phyloP scores from a whole-genome alignment of 2,797 vertebrate species.

The Ciconia nigra region DNA sequence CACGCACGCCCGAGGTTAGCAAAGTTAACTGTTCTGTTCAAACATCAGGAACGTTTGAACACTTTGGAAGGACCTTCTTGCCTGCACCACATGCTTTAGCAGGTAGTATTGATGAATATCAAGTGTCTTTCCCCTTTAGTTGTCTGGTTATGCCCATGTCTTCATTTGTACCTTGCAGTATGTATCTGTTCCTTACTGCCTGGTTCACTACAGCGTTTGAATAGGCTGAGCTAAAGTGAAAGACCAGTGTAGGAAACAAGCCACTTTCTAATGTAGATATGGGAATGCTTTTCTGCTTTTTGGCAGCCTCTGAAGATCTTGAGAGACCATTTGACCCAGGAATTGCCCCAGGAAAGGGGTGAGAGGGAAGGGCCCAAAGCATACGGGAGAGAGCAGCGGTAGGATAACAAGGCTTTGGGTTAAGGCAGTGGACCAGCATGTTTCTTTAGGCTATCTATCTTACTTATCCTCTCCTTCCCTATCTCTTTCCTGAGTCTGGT shows the following conservation, averaged over 20 bases:
- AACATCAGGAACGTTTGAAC: neutral
- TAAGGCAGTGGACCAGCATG: neutral
- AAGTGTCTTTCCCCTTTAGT: neutral
- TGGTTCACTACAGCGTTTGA: neutral
- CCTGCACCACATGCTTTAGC: fast-evolving
- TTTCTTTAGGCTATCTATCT: neutral
- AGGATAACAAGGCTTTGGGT: neutral
- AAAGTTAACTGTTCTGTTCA: neutral
- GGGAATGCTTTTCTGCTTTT: neutral
- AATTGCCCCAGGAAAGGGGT: neutral
- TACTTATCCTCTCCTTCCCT: neutral
- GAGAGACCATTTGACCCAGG: neutral
- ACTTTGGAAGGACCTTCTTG: no score
- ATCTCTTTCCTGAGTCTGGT: neutral
- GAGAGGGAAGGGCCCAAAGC: neutral
- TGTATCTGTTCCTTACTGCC: neutral
- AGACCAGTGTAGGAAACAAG: neutral
- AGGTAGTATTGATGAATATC: neutral
- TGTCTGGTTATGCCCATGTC: neutral
- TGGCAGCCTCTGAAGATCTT: neutral
- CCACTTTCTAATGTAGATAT: neutral
- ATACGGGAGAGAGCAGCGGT: neutral
- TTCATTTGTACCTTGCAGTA: neutral
- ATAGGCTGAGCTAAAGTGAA: neutral
- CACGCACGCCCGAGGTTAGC: fast-evolving